A percentile compares a stretch with the other conserved stretches of the same genome.
These are phyloP conservation scores for Dioctria linearis DNA, from an alignment of 2,888 invertebrate species.

Conservation along the genomic window DNA sequence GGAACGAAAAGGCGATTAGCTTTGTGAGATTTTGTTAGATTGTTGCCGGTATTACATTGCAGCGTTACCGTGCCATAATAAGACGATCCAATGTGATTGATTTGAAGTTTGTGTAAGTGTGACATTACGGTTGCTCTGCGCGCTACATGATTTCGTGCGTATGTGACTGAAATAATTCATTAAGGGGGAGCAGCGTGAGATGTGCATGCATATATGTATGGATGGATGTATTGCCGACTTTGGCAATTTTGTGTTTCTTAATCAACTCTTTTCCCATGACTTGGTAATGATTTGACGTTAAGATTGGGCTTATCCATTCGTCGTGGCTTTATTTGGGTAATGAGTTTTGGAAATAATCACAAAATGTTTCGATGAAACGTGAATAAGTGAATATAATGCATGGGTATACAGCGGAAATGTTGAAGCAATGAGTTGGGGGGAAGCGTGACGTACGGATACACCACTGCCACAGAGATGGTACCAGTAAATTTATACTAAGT, in stretches of 20 bases:
- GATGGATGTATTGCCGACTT: slow-evolving; percentile 48
- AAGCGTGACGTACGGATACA: too few species aligned
- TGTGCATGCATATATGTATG: background rate
- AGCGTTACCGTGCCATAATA: slow-evolving; percentile 44
- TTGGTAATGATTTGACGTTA: slow-evolving; percentile 19
- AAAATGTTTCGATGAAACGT: too few species aligned
- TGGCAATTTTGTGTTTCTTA: slow-evolving; percentile 38
- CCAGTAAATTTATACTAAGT: too few species aligned
- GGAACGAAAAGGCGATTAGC: slow-evolving; percentile 41
- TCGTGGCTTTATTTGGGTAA: background rate
- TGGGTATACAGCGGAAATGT: background rate
- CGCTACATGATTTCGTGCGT: slow-evolving; percentile 56
- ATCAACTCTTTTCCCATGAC: slow-evolving; percentile 53
- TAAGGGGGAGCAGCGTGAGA: slow-evolving; percentile 14
- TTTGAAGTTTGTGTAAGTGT: slow-evolving; percentile 55
- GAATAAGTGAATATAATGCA: background rate
- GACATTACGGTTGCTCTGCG: slow-evolving; percentile 49
- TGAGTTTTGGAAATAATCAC: background rate
- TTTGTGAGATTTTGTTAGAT: slow-evolving; percentile 42
- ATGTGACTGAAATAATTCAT: slow-evolving; percentile 57
- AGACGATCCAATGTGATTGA: slow-evolving; percentile 54
- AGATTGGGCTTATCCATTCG: background rate
- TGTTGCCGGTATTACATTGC: slow-evolving; percentile 48
- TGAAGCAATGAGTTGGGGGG: too few species aligned
- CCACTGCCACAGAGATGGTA: too few species aligned